Percentiles rank a stretch among this genome's conserved stretches.
phyloP scores from a whole-genome alignment of 2,888 invertebrate species.

The Drosophila stalkeri region DNA sequence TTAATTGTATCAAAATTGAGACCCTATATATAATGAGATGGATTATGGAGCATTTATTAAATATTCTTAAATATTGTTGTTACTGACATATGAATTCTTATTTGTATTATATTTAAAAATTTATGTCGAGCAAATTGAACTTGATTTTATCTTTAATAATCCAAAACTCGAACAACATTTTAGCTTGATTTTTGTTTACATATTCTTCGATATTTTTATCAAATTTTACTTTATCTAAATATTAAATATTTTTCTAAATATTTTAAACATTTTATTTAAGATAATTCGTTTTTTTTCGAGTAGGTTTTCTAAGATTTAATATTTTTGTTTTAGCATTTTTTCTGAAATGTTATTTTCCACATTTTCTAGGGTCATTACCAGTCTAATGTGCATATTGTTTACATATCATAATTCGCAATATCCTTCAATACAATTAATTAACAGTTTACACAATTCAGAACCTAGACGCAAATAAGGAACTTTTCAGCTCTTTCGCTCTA shows the following conservation, averaged over 20 bases:
- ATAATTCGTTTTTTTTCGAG: not conserved
- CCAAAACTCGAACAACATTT: not conserved
- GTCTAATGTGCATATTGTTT: constrained; percentile 16
- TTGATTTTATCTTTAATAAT: not conserved
- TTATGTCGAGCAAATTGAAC: not conserved
- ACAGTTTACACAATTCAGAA: constrained; percentile 56
- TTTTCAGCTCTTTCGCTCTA: constrained; percentile 37
- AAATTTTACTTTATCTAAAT: not conserved
- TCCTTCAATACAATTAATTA: constrained; percentile 55
- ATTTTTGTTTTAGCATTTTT: not conserved
- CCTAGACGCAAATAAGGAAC: constrained; percentile 69
- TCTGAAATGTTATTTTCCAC: not conserved
- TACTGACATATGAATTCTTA: not conserved
- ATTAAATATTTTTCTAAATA: not conserved
- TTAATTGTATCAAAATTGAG: constrained; percentile 3
- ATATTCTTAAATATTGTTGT: not conserved
- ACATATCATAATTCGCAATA: constrained; percentile 4
- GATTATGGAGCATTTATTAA: not conserved
- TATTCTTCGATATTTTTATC: not conserved
- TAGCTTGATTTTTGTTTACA: not conserved
- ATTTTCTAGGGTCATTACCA: not conserved
- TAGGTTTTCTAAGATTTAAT: not conserved
- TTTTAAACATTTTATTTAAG: not conserved
- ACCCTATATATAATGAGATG: no score
- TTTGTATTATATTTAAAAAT: not conserved